Evolutionary conservation across 2,113 vertebrate genomes (phyloP), one percentile per base, ranked within the genome.

Genomic region (Coturnix japonica): DNA sequence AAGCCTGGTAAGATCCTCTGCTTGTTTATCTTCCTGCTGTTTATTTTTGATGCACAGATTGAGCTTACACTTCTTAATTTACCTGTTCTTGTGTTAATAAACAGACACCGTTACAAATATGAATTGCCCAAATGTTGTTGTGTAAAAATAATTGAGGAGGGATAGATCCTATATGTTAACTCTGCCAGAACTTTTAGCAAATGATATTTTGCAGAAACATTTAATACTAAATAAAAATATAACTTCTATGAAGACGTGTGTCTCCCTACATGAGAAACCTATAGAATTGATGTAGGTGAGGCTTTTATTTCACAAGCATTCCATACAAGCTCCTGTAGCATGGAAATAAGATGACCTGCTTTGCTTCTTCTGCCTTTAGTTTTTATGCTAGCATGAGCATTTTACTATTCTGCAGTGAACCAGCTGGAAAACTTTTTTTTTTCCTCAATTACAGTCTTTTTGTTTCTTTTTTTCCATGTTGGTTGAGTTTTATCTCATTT

Each of bases 1-100:
- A 86, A 98, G 98, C 89, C 93, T 99, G 98, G 99, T 99, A 97
- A 97, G 98, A 65, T 39, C 9, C 56, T 91, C 11, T 67, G 39
- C 61, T 94, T 72, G 57, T 89, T 87, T 92, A 63, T 28, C 13
- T 28, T 61, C 16, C 1, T 75, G 65, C 53, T 63, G 8, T 77
- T 61, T 44, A 5, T 57, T 85, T 85, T 81, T 76, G 31, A 59
- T 74, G 28, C 47, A 5, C 73, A 43, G 89, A 87, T 92, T 80
- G 85, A 80, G 31, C 43, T 93, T 87, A 13, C 8, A 19, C 30
- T 86, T 81, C 26, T 44, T 54, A 90, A 78, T 2, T 63, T 82
- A 46, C 26, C 39, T 67, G 31, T 13, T 89, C 54, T 56, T 23
- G 56, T 4, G 33, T 2, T 74, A 75, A 54, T 47, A 76, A 85